A percentile compares a stretch with the other conserved stretches of the same genome.
These are phyloP conservation scores for Trachelipus rathkii DNA, from an alignment of 1,140 invertebrate genomes.

Conservation along the genomic window DNA sequence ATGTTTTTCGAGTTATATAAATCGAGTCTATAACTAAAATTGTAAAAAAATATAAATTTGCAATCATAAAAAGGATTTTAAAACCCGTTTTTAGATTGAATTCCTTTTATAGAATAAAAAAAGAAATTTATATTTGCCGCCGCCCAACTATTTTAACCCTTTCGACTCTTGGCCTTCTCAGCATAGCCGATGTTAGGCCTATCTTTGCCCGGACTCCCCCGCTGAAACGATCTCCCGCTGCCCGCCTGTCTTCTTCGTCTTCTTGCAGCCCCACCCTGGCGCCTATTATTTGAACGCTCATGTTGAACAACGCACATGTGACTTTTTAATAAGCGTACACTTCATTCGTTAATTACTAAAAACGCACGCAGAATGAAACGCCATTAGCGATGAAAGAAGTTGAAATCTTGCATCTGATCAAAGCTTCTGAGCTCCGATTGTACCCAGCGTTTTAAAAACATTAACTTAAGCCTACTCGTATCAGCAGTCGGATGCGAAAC, in stretches of 20 bases:
- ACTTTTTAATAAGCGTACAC: background rate
- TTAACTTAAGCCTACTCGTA: slow-evolving; percentile 9
- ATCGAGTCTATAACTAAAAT: no score
- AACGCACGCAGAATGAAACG: background rate
- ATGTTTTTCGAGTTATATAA: no score
- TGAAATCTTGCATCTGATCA: slow-evolving; percentile 8
- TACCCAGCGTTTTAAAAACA: background rate
- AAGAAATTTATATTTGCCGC: background rate
- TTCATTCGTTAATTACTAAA: background rate
- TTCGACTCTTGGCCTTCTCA: background rate
- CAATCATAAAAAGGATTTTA: no score
- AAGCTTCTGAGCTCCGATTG: background rate
- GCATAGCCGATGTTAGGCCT: slow-evolving; percentile 8
- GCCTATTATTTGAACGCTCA: background rate
- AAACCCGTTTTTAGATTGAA: background rate
- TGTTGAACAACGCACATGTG: background rate
- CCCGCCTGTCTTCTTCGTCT: slow-evolving; percentile 1
- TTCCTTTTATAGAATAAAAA: background rate
- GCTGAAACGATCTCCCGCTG: background rate
- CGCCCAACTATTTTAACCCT: slow-evolving; percentile 9
- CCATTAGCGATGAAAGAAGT: slow-evolving; percentile 2
- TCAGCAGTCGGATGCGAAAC: background rate
- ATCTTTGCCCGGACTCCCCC: background rate
- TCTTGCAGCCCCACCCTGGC: slow-evolving; percentile 9
- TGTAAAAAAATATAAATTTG: no score